Evolutionary conservation across 2,888 invertebrate species (phyloP), one percentile per base, ranked within the genome.

Genomic region (Hirudinaria manillensis): DNA sequence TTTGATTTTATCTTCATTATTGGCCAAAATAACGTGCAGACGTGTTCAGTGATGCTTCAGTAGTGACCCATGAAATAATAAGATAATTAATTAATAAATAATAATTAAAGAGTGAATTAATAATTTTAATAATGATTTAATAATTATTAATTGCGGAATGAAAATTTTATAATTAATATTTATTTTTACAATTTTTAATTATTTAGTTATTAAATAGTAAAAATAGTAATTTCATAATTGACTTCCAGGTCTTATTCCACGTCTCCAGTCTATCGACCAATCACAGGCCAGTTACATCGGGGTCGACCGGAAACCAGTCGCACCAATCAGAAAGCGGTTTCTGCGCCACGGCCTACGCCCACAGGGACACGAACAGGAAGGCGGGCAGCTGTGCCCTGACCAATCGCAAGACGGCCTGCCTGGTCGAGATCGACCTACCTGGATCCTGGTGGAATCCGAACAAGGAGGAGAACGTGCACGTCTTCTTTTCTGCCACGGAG

Each of bases 321-420:
- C 61, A 61, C 61, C 61, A 61, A 61, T 68, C 68, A 68, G 68
- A 68, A 34, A 10, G n/a, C 29, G 68, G 68, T 10, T 68, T 68
- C 68, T 68, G 68, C 68, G 68, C 68, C 68, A 68, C 68, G 21
- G 68, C 36, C 21, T 34, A 68, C 68, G 68, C 34, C 68, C 68
- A 68, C 68, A n/a, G 21, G n/a, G n/a, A 68, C 68, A 68, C 32
- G 16, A n/a, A 34, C 13, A 29, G 36, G 32, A 24, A 32, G 32
- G 29, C 32, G 32, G 36, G 34, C 32, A 68, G 68, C 45, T 74
- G 74, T 36, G 65, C 74, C 2, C 27, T 74, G 34, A 66, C 61
- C 45, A 66, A 66, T 65, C 65, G 66, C 38, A 74, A 36, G n/a
- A 66, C 61, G 27, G 74, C 56, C 65, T 74, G 74, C 19, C 66